These are phyloP conservation scores for Salvelinus alpinus DNA, from an alignment of 2,113 vertebrate species.

Conservation along the genomic window DNA sequence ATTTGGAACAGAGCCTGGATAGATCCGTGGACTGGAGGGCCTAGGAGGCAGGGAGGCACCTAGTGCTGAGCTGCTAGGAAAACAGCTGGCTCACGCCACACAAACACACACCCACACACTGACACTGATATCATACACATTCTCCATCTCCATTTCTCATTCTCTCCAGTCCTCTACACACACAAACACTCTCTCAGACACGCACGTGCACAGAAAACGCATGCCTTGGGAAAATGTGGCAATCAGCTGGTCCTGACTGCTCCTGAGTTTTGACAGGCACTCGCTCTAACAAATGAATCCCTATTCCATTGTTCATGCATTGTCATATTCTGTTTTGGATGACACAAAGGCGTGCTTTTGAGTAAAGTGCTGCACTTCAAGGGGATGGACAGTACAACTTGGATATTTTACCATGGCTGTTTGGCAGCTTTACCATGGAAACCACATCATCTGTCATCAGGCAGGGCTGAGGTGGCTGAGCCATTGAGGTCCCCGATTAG, in stretches of 20 bases:
- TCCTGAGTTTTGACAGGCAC: neutral
- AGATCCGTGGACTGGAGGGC: constrained; percentile 52
- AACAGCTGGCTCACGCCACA: constrained; percentile 73
- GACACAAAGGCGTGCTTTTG: neutral
- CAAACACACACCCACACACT: constrained; percentile 43
- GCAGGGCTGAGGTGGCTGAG: constrained; percentile 3
- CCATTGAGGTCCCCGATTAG: constrained; percentile 15
- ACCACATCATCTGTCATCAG: neutral
- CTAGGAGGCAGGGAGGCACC: constrained; percentile 44
- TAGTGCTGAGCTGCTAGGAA: constrained; percentile 58
- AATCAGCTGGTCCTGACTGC: too few relatives aligned
- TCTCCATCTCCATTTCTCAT: constrained; percentile 63
- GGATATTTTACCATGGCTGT: neutral
- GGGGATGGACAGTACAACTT: neutral
- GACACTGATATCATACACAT: constrained; percentile 72
- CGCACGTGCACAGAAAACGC: neutral
- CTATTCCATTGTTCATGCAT: neutral
- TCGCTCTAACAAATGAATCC: neutral
- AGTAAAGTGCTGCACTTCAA: neutral
- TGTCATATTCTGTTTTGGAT: neutral
- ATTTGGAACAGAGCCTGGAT: constrained; percentile 43
- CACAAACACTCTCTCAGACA: neutral
- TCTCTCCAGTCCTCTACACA: constrained; percentile 23
- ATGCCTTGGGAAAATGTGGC: neutral
- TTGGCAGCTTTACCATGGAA: neutral